These are phyloP conservation scores for Marmota monax DNA, from an alignment of 2,113 vertebrate genomes.

Conservation along the genomic window DNA sequence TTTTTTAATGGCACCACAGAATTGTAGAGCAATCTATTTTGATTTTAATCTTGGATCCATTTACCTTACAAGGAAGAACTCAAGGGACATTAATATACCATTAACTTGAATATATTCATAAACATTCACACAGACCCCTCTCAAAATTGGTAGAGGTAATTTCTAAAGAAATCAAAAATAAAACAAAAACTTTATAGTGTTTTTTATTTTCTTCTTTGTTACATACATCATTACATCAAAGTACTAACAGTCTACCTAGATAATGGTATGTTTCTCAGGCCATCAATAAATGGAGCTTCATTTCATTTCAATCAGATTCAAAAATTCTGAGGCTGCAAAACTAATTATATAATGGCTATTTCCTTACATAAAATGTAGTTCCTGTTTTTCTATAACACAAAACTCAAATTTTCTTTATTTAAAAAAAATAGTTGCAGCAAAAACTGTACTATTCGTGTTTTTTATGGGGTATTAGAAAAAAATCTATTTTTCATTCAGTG, in stretches of 20 bases:
- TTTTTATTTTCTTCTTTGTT: slow-evolving; percentile 50
- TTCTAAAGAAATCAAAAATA: slow-evolving; percentile 45
- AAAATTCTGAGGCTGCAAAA: neutral
- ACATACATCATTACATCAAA: neutral
- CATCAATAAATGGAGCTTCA: neutral
- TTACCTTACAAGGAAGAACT: slow-evolving; percentile 47
- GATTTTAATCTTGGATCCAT: neutral
- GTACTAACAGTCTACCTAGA: neutral
- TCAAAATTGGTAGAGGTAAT: slow-evolving; percentile 13
- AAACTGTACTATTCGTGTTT: slow-evolving; percentile 55
- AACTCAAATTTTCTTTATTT: slow-evolving; percentile 72
- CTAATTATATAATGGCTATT: slow-evolving; percentile 43
- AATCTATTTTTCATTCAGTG: neutral
- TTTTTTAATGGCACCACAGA: neutral
- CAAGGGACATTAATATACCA: neutral
- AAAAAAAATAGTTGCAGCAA: slow-evolving; percentile 56
- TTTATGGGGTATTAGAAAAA: slow-evolving; percentile 21
- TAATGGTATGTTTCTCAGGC: neutral
- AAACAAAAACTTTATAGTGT: slow-evolving; percentile 59
- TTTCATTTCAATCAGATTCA: slow-evolving; percentile 17
- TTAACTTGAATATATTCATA: slow-evolving; percentile 7
- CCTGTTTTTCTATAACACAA: slow-evolving; percentile 60
- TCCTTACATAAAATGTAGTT: slow-evolving; percentile 61
- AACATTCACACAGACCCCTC: neutral
- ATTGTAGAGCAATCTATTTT: neutral